Evolutionary conservation across 2,797 vertebrate species (phyloP).

Genomic region (Coreius guichenoti): DNA sequence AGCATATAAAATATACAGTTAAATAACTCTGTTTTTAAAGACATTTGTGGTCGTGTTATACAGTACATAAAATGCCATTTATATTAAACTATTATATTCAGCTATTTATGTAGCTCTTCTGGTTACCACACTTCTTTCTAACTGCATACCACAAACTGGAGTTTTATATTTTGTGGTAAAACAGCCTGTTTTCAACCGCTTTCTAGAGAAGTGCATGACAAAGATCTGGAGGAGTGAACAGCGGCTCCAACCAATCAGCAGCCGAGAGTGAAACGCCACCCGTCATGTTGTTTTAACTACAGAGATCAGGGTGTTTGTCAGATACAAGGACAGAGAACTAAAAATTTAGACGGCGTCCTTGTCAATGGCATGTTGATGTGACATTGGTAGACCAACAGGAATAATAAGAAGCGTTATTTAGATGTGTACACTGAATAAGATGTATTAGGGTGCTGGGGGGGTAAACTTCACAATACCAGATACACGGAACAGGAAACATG

Average conservation of each 20-base stretch:
- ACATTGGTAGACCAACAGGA: not conserved
- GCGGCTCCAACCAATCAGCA: constrained; percentile 48
- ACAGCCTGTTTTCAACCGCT: not conserved
- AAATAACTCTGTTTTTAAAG: not conserved
- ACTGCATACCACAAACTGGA: not conserved
- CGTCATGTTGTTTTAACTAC: constrained; percentile 25
- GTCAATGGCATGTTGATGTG: constrained; percentile 1
- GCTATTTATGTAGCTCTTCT: not conserved
- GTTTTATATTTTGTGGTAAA: constrained; percentile 4
- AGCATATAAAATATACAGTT: not conserved
- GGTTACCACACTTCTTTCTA: not conserved
- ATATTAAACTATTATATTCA: not conserved
- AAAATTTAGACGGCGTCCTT: constrained; percentile 1
- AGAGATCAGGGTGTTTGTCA: constrained; percentile 31
- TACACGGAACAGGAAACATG: too few relatives aligned
- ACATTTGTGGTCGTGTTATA: not conserved
- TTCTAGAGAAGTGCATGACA: not conserved
- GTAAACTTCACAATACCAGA: too few relatives aligned
- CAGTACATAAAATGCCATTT: not conserved
- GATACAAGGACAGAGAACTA: constrained; percentile 14
- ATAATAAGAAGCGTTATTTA: constrained; percentile 6
- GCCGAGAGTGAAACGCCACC: constrained; percentile 9
- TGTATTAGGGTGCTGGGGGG: too few relatives aligned
- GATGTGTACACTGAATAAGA: not conserved
- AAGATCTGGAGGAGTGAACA: constrained; percentile 8